Percentiles rank a stretch among this genome's conserved stretches.
Evolutionary conservation across 2,888 invertebrate genomes (phyloP).

Genomic region (Drosophila mimica): DNA sequence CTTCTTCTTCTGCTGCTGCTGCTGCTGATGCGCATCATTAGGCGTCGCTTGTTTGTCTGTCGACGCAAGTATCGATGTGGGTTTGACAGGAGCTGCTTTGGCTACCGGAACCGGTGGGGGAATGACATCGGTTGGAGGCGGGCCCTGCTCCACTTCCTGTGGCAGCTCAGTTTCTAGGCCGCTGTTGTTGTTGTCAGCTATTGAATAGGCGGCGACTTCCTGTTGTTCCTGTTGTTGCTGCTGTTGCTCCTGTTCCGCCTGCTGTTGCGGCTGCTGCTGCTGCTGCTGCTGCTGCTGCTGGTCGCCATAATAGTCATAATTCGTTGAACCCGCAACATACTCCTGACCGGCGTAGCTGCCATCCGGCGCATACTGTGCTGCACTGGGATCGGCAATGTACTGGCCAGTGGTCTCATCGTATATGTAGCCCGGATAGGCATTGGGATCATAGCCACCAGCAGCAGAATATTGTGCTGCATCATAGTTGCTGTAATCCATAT

Average conservation of each 20-base stretch:
- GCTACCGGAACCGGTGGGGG: conserved; percentile 34
- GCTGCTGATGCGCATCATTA: conserved; percentile 79
- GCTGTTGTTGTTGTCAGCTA: conserved; percentile 33
- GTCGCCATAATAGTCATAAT: conserved; percentile 68
- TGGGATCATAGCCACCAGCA: conserved; percentile 76
- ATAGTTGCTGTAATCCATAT: conserved; percentile 82
- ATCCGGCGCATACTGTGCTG: conserved; percentile 67
- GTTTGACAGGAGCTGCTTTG: conserved; percentile 56
- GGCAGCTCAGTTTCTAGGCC: conserved; percentile 23
- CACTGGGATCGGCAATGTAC: conserved; percentile 80
- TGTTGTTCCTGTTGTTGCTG: background rate
- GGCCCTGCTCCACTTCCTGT: conserved; percentile 57
- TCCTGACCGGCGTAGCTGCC: conserved; percentile 69
- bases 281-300: conserved; percentile 51
- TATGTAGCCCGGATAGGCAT: conserved; percentile 82
- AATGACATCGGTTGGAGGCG: conserved; percentile 30
- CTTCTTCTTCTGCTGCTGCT: conserved; percentile 82
- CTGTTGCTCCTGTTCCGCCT: conserved; percentile 2
- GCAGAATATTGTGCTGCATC: conserved; percentile 76
- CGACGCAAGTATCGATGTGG: conserved; percentile 80
- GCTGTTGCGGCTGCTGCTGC: conserved; percentile 33
- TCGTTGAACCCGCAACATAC: conserved; percentile 54
- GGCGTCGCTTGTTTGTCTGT: conserved; percentile 77
- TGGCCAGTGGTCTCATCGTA: conserved; percentile 82
- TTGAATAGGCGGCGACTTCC: background rate